phyloP scores from a whole-genome alignment of 2,113 vertebrate species.

The Spea multiplicata region DNA sequence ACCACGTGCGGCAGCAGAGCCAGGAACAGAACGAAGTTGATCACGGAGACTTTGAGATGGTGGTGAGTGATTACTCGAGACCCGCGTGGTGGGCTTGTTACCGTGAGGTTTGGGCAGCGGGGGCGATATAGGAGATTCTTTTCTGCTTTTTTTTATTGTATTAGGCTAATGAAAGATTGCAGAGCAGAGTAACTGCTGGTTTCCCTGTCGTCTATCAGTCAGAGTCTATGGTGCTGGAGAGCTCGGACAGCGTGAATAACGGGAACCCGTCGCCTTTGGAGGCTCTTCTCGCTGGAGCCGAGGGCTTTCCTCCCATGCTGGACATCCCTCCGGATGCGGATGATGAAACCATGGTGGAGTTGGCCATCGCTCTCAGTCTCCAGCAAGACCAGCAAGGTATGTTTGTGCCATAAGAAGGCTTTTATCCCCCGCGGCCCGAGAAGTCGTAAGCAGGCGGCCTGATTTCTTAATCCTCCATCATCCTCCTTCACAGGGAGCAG shows the following conservation, averaged over 20 bases:
- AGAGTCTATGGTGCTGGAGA: constrained; percentile 97
- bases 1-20: constrained; percentile 86
- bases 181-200: neutral
- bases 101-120: neutral
- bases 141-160: neutral
- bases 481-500: constrained; percentile 78
- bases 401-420: neutral
- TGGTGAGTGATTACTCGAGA: constrained; percentile 72
- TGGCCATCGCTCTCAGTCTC: constrained; percentile 94
- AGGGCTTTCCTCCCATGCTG: constrained; percentile 96
- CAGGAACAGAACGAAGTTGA: constrained; percentile 96
- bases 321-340: constrained; percentile 98
- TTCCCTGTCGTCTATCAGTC: constrained; percentile 69
- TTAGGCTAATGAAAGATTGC: too few species aligned
- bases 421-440: too few species aligned
- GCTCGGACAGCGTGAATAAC: constrained; percentile 92
- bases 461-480: neutral
- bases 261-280: constrained; percentile 96
- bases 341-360: constrained; percentile 98
- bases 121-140: neutral
- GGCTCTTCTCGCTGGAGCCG: constrained; percentile 92
- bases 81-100: too few species aligned
- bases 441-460: neutral
- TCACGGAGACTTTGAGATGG: constrained; percentile 98
- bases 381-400: constrained; percentile 98